Evolutionary conservation across 2,797 vertebrate species (phyloP).

Genomic region (Menidia menidia): DNA sequence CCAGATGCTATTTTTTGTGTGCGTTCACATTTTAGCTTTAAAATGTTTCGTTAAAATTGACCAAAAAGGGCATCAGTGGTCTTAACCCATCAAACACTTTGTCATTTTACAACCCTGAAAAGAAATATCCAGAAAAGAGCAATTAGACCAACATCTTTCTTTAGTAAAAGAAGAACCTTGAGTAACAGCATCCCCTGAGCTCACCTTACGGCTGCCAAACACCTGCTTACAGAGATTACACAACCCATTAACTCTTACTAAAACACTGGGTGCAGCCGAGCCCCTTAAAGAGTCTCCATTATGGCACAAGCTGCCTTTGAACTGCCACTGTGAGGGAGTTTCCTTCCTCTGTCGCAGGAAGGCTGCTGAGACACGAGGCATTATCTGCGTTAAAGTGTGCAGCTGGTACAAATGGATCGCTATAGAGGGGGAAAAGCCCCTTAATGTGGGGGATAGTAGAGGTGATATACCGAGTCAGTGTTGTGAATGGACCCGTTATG

Average conservation of each 20-base stretch:
- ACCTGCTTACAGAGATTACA: slow-evolving; percentile 75
- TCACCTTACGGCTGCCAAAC: slow-evolving; percentile 59
- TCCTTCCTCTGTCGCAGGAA: slow-evolving; percentile 30
- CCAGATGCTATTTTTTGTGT: slow-evolving; percentile 1
- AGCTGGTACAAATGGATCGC: slow-evolving; percentile 59
- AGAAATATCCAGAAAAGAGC: slow-evolving; percentile 12
- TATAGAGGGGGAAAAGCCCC: slow-evolving; percentile 66
- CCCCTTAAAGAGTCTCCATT: slow-evolving; percentile 61
- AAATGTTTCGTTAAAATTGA: background rate
- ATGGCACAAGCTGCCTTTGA: slow-evolving; percentile 63
- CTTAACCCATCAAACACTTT: slow-evolving; percentile 2
- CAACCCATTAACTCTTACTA: slow-evolving; percentile 72
- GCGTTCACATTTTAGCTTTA: background rate
- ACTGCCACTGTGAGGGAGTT: slow-evolving; percentile 48
- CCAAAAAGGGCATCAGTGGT: background rate
- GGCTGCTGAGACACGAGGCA: slow-evolving; percentile 37
- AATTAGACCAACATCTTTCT: slow-evolving; percentile 23
- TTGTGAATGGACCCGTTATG: slow-evolving; percentile 64
- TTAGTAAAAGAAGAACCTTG: slow-evolving; percentile 66
- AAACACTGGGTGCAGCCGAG: slow-evolving; percentile 57
- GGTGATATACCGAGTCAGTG: slow-evolving; percentile 36
- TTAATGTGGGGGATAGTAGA: slow-evolving; percentile 25
- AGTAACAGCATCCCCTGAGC: slow-evolving; percentile 60
- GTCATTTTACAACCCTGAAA: slow-evolving; percentile 8
- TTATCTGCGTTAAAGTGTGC: slow-evolving; percentile 54